phyloP scores from a whole-genome alignment of 2,888 invertebrate genomes.

The Branchipolynoe longqiensis region DNA sequence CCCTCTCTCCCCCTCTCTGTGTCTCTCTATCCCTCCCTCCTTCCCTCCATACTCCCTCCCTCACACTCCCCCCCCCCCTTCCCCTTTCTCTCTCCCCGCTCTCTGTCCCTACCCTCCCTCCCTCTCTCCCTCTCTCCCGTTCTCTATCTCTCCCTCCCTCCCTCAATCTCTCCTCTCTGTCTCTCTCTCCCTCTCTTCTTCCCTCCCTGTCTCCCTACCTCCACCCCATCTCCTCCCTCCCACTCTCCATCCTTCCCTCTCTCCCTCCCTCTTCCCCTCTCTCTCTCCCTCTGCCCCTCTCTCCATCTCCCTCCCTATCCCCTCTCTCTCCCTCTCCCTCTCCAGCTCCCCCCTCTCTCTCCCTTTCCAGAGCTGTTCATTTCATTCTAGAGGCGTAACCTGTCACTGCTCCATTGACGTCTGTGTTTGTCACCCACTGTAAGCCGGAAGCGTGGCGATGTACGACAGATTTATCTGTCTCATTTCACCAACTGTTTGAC shows the following conservation, averaged over 20 bases:
- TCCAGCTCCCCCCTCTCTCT: neutral
- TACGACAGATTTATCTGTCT: too few relatives aligned
- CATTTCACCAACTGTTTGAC: too few relatives aligned
- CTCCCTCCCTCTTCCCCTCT: neutral
- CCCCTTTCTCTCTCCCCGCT: neutral
- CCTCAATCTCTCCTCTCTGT: neutral
- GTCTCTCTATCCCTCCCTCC: neutral
- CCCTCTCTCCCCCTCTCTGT: constrained; percentile 9
- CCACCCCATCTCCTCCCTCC: neutral
- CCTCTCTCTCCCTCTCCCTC: neutral
- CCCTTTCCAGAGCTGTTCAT: neutral
- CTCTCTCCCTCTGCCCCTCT: neutral
- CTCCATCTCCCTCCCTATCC: neutral
- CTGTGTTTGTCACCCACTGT: too few relatives aligned
- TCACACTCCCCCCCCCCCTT: neutral
- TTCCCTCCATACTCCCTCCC: neutral
- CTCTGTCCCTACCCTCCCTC: neutral
- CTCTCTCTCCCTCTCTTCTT: neutral
- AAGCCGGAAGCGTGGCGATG: too few relatives aligned
- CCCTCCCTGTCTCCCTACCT: constrained; percentile 4
- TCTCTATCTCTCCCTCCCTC: neutral
- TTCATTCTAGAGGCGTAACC: neutral
- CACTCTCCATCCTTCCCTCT: neutral
- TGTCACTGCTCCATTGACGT: too few relatives aligned
- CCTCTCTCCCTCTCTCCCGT: neutral